These are phyloP conservation scores for Hydropsyche betteni DNA, from an alignment of 2,888 invertebrate species.

Conservation along the genomic window DNA sequence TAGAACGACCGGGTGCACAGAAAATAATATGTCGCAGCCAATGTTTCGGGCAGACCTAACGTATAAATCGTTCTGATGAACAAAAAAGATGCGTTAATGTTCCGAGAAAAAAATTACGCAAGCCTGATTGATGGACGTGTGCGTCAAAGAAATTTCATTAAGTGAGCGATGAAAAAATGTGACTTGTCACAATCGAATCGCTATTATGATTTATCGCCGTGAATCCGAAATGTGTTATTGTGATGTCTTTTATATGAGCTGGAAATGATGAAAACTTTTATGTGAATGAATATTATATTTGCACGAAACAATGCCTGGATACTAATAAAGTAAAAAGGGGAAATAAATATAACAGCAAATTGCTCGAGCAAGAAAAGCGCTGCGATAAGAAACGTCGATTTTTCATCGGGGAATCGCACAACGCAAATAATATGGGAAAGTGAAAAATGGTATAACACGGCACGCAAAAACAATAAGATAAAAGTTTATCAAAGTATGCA, in stretches of 20 bases:
- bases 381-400: constrained; percentile 13
- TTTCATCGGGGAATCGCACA: neutral
- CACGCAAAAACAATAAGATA: neutral
- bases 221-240: too few species aligned
- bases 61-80: neutral
- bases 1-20: constrained; percentile 13
- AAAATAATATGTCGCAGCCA: neutral
- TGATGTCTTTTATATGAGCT: too few species aligned
- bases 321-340: constrained; percentile 2
- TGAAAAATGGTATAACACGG: neutral
- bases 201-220: too few species aligned
- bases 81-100: neutral
- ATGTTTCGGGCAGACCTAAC: constrained; percentile 1
- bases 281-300: too few species aligned
- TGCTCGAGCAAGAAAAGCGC: neutral
- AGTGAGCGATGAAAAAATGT: too few species aligned
- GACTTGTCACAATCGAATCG: too few species aligned
- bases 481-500: neutral
- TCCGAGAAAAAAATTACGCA: neutral
- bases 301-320: too few species aligned
- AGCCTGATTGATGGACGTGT: neutral
- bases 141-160: too few species aligned
- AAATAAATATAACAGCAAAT: neutral
- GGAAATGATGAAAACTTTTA: too few species aligned
- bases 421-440: constrained; percentile 20